These are phyloP conservation scores for Epinephelus malabaricus DNA, from an alignment of 2,797 vertebrate genomes.

Conservation along the genomic window DNA sequence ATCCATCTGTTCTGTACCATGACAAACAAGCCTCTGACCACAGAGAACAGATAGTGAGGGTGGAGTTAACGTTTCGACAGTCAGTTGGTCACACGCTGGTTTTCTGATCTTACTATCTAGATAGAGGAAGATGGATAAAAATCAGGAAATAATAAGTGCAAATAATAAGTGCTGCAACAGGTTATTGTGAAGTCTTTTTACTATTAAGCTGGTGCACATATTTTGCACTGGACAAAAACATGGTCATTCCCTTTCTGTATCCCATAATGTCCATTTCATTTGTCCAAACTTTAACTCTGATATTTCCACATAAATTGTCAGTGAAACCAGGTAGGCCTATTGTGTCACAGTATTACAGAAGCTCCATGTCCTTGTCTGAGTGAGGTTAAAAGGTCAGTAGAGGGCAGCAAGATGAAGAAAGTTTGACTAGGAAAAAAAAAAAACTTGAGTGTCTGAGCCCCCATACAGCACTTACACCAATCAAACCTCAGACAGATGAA, in stretches of 20 bases:
- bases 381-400: neutral
- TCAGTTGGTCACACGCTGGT: neutral
- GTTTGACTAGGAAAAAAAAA: neutral
- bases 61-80: conserved; percentile 62
- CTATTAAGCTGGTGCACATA: neutral
- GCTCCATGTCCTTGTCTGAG: neutral
- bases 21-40: conserved; percentile 27
- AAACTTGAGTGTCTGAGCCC: neutral
- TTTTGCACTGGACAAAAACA: neutral
- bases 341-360: neutral
- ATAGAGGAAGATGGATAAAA: neutral
- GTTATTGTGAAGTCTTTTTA: neutral
- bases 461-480: no score
- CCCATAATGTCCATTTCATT: no score
- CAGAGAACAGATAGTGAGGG: conserved; percentile 72
- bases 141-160: neutral
- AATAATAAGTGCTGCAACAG: neutral
- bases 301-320: neutral
- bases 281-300: neutral
- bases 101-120: conserved; percentile 10
- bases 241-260: neutral
- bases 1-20: conserved; percentile 41
- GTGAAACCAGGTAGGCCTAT: neutral
- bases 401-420: neutral
- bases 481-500: no score